These are phyloP conservation scores for Margarornis squamiger DNA, from an alignment of 2,797 vertebrate genomes.

Conservation along the genomic window DNA sequence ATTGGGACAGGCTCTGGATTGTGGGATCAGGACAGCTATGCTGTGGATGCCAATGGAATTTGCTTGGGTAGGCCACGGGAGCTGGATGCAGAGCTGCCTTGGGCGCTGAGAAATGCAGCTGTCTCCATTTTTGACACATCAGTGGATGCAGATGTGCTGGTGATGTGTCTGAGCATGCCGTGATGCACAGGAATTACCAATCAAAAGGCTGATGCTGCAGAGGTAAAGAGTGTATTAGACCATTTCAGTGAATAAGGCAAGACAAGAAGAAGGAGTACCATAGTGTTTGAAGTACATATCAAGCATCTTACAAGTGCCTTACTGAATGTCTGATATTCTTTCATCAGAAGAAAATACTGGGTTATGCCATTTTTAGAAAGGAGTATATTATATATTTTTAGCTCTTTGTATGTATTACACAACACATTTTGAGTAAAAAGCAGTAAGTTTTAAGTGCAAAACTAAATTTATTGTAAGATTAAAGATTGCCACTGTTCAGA, in stretches of 20 bases:
- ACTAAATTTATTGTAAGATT: not conserved
- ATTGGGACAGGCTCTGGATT: not conserved
- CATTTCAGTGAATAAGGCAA: not conserved
- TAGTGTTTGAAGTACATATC: not conserved
- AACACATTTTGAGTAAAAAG: not conserved
- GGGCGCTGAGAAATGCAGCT: not conserved
- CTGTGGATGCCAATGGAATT: not conserved
- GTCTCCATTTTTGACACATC: not conserved
- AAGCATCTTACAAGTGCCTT: not conserved
- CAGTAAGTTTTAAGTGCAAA: not conserved
- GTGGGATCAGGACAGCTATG: rapidly evolving
- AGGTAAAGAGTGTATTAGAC: not conserved
- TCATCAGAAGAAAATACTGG: not conserved
- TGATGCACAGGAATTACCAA: not conserved
- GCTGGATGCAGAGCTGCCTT: not conserved
- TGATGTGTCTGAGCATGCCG: not conserved
- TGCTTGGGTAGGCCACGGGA: not conserved
- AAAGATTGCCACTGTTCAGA: not conserved
- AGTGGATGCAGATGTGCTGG: not conserved
- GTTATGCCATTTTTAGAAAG: not conserved
- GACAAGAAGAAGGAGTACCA: not conserved
- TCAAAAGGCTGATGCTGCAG: not conserved
- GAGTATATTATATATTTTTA: not conserved
- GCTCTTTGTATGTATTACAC: not conserved
- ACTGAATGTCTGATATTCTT: not conserved